Evolutionary conservation across 2,797 vertebrate genomes (phyloP), one percentile per base, ranked within the genome.

Genomic region (Silurus aristotelis): DNA sequence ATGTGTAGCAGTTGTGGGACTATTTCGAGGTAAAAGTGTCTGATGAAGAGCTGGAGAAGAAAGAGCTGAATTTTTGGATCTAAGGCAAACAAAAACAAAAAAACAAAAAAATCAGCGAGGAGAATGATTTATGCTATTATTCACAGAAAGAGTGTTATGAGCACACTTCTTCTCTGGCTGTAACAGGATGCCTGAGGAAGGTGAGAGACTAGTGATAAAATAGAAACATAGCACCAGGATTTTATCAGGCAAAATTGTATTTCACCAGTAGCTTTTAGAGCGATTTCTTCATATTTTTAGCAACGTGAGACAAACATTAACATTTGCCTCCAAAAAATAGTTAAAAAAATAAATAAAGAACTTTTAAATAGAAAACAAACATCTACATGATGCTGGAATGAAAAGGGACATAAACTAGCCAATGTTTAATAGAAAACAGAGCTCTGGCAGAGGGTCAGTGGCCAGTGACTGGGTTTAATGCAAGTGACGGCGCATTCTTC

Each of bases 191-290:
- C 55, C 64, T 25, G 38, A 84, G 25, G 78, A 58, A 85, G 46
- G 83, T 86, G 85, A 22, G 58, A 88, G 85, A 82, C 85, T 80
- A 70, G 63, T 60, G 19, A 83, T 61, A 64, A 84, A 79, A 75
- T 0, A 38, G 64, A 83, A 60, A 68, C n/a, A 43, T 58, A 84
- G 12, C 82, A 83, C 10, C 27, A 78, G 10, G 85, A 64, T 84
- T 73, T 64, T 84, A 25, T 55, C 60, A 55, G 31, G 56, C 56
- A 48, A 20, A 73, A 25, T 52, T 60, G 64, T 61, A 78, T 25
- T 52, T 66, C 61, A 80, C 10, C 60, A 9, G 38, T 38, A 48
- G 48, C 38, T 58, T 60, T 58, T 77, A 43, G 31, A 79, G 15
- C 17, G 56, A 3, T 38, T 77, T 76, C 17, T 38, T 58, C 0